Evolutionary conservation across 1,140 invertebrate species (phyloP).

Genomic region (Bursaphelenchus mucronatus): DNA sequence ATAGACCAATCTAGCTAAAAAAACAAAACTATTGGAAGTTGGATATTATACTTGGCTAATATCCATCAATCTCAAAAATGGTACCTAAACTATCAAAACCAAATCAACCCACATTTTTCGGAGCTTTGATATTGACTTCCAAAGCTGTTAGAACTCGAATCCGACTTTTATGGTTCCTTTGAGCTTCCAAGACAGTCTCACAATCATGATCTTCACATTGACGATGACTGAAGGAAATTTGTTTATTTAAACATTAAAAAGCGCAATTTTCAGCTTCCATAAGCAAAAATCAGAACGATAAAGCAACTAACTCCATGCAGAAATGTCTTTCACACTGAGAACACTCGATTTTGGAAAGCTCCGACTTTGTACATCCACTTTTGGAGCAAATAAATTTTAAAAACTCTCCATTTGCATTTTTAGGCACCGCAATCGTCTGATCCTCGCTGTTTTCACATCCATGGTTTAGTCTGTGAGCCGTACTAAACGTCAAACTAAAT

Average conservation of each 20-base stretch:
- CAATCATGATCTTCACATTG: constrained; percentile 23
- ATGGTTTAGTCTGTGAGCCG: constrained; percentile 10
- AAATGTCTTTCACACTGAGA: constrained; percentile 16
- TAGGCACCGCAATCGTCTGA: constrained; percentile 1
- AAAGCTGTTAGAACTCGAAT: not conserved
- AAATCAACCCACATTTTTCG: constrained; percentile 5
- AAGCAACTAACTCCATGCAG: constrained; percentile 8
- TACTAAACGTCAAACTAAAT: not conserved
- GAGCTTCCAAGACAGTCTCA: not conserved
- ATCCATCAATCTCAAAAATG: not conserved
- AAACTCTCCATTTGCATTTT: constrained; percentile 3
- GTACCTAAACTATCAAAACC: not conserved
- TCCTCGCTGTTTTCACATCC: not conserved
- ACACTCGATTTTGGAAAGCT: constrained; percentile 5
- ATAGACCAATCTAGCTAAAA: too few relatives aligned
- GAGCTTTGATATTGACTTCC: constrained; percentile 8
- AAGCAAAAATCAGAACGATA: not conserved
- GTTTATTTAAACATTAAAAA: too few relatives aligned
- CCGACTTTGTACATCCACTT: constrained; percentile 3
- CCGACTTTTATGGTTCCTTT: not conserved
- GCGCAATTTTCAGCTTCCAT: too few relatives aligned
- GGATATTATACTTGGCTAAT: not conserved
- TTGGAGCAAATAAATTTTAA: constrained; percentile 10
- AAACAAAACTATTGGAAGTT: too few relatives aligned
- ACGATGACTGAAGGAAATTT: not conserved